phyloP scores from a whole-genome alignment of 2,113 vertebrate species.

The Calyptomena viridis region DNA sequence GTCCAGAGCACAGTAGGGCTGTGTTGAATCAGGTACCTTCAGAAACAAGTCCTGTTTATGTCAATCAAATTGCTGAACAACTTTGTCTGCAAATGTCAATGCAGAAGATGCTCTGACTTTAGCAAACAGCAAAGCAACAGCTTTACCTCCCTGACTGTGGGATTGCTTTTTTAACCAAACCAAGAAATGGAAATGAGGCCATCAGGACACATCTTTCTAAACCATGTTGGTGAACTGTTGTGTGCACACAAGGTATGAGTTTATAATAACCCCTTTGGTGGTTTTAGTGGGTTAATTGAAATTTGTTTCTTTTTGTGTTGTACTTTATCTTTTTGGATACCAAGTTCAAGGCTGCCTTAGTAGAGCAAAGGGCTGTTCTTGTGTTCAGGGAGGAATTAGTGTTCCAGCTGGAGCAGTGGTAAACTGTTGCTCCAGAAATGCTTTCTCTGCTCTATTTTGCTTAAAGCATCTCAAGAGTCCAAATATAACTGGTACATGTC shows the following conservation, averaged over 20 bases:
- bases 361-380: not conserved
- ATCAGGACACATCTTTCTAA: not conserved
- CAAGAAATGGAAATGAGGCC: not conserved
- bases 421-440: not conserved
- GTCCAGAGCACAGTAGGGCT: not conserved
- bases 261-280: not conserved
- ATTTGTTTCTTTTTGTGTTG: not conserved
- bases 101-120: not conserved
- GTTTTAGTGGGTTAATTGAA: not conserved
- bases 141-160: not conserved
- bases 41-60: not conserved
- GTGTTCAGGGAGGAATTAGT: not conserved
- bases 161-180: not conserved
- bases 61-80: not conserved
- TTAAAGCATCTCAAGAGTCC: not conserved
- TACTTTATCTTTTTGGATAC: not conserved
- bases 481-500: not conserved
- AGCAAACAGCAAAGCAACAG: not conserved
- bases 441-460: not conserved
- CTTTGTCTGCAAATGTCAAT: not conserved
- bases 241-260: not conserved
- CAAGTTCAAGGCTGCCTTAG: not conserved
- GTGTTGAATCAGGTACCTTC: not conserved
- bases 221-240: not conserved
- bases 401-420: not conserved